Evolutionary conservation across 2,113 vertebrate species (phyloP).

Genomic region (Melanerpes aurifrons): DNA sequence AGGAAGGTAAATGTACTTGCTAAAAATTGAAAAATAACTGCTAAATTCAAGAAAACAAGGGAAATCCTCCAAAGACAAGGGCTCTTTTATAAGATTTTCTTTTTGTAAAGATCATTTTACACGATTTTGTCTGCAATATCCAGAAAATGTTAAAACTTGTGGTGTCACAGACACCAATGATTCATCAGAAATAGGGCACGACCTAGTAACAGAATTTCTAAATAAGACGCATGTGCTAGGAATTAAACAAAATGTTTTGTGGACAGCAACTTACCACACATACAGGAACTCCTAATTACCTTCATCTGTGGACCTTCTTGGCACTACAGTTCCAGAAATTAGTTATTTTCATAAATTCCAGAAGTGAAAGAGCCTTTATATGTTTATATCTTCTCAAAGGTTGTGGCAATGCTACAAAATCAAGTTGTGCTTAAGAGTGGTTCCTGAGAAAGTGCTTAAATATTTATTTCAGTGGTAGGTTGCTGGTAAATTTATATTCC

Average conservation of each 20-base stretch:
- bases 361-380: not conserved
- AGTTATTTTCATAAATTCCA: not conserved
- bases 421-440: not conserved
- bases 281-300: not conserved
- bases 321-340: not conserved
- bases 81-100: not conserved
- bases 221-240: not conserved
- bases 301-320: not conserved
- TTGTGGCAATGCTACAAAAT: not conserved
- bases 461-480: not conserved
- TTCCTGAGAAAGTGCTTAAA: not conserved
- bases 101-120: not conserved
- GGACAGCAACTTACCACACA: not conserved
- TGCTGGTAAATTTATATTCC: not conserved
- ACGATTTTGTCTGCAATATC: not conserved
- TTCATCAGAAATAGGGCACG: not conserved
- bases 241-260: not conserved
- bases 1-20: not conserved
- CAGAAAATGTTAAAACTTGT: not conserved
- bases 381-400: not conserved
- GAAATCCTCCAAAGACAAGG: not conserved
- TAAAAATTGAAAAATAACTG: not conserved
- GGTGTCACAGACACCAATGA: not conserved
- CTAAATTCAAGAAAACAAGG: not conserved
- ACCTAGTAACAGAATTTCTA: not conserved